Evolutionary conservation across 2,113 vertebrate species (phyloP).

Genomic region (Apteryx mantelli): DNA sequence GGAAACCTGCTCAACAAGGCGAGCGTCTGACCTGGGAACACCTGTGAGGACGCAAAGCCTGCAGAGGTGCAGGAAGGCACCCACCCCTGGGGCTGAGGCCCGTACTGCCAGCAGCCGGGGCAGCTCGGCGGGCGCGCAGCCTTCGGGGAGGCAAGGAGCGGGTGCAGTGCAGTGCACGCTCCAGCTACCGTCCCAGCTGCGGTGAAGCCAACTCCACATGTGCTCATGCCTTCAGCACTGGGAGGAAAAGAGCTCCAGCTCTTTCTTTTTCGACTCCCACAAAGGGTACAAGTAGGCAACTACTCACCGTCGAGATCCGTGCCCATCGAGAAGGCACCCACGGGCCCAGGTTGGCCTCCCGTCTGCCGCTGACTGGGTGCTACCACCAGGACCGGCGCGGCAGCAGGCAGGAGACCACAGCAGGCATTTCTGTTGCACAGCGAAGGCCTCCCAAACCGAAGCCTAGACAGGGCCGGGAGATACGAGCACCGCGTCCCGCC

Average conservation of each 20-base stretch:
- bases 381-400: not conserved
- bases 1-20: accelerated
- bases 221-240: not conserved
- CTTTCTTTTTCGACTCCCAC: not conserved
- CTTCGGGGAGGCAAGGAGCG: too few relatives aligned
- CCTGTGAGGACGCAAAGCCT: not conserved
- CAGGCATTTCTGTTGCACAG: not conserved
- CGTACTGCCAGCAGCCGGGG: too few relatives aligned
- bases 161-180: too few relatives aligned
- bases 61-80: not conserved
- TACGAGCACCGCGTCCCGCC: too few relatives aligned
- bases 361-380: too few relatives aligned
- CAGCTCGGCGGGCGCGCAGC: too few relatives aligned
- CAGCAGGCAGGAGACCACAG: not conserved
- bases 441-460: not conserved
- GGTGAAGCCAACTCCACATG: accelerated
- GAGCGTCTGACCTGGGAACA: accelerated
- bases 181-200: not conserved
- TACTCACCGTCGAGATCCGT: not conserved
- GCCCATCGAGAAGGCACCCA: too few relatives aligned
- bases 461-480: not conserved
- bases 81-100: not conserved
- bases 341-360: too few relatives aligned
- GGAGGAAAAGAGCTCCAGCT: not conserved
- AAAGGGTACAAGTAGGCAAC: not conserved